Evolutionary conservation across 1,140 invertebrate genomes (phyloP), one percentile per base, ranked within the genome.

Genomic region (Drosophila sp.): DNA sequence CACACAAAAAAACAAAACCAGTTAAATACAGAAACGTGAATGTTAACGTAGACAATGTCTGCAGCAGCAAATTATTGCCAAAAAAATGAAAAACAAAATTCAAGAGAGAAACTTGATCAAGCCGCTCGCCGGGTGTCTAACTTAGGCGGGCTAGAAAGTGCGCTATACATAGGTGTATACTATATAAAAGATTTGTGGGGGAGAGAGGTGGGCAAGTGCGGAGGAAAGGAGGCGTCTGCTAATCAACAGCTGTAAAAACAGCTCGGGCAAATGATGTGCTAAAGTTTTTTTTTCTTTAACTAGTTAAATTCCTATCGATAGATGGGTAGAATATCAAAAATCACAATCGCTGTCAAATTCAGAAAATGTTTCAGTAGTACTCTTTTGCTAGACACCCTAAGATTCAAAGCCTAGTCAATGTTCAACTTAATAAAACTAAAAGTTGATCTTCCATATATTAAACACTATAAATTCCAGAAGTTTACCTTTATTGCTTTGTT

Each of bases 21-120:
- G 83, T 86, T 86, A 56, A 73, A 41, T 72, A 76, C 79, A 73
- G 66, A 73, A 87, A 72, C 65, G 71, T 82, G 65, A 55, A 66
- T 67, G 73, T 56, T 80, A 57, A 75, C 50, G 10, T 61, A 33
- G 64, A 25, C 33, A 38, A 60, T 60, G 23, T 60, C 25, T 60
- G 57, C n/a, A 38, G 61, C 56, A 58, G 66, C 64, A 70, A 86
- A 81, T 81, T 85, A 70, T 84, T 85, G 82, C 82, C 82, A 86
- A 85, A 85, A 83, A 63, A 66, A 71, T 65, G 70, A 84, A 83
- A 70, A 81, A 60, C 66, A 66, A 66, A 78, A 86, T 77, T 76
- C 74, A 78, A 78, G 44, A 81, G 74, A 75, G 74, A 85, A 81
- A 85, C 82, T 82, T 86, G 78, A 85, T 85, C 79, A 76, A 86